Conservation (phyloP, 2,888 invertebrate species). For the Dasypogon diadema region DNA sequence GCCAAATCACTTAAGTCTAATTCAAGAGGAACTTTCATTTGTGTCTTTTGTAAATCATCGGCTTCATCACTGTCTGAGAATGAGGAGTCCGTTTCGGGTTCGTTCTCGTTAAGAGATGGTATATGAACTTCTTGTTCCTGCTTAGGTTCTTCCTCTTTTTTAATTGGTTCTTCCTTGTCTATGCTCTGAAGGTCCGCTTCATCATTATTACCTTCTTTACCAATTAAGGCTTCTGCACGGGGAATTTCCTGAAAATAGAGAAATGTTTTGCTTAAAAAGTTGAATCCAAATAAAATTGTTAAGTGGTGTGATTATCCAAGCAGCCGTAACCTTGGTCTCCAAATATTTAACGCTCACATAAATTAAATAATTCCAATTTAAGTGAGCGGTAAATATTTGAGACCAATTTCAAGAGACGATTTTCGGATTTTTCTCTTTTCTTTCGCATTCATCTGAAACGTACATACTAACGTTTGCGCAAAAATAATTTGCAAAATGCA, state of each 20-base stretch:
- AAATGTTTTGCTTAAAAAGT: too few species aligned
- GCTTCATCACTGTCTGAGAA: constrained; percentile 73
- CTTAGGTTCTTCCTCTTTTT: constrained; percentile 59
- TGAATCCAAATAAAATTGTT: too few species aligned
- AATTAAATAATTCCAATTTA: too few species aligned
- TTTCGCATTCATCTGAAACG: too few species aligned
- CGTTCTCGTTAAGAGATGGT: constrained; percentile 57
- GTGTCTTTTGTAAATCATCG: constrained; percentile 72
- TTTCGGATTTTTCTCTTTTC: too few species aligned
- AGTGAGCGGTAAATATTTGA: too few species aligned
- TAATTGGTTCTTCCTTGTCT: constrained; percentile 62
- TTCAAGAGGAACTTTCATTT: constrained; percentile 82
- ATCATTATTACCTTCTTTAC: constrained; percentile 64
- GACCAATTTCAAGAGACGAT: too few species aligned
- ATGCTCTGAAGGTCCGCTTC: constrained; percentile 64
- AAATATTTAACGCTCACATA: too few species aligned
- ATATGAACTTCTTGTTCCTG: constrained; percentile 58
- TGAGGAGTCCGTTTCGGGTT: constrained; percentile 71
- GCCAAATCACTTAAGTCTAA: constrained; percentile 87
- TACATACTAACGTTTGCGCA: too few species aligned
- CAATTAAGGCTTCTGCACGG: constrained; percentile 68
- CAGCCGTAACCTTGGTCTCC: too few species aligned
- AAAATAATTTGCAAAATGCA: too few species aligned
- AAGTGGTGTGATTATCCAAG: too few species aligned
- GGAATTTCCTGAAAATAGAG: constrained; percentile 69